phyloP scores from a whole-genome alignment of 2,888 invertebrate genomes.

The Abscondita cerata region DNA sequence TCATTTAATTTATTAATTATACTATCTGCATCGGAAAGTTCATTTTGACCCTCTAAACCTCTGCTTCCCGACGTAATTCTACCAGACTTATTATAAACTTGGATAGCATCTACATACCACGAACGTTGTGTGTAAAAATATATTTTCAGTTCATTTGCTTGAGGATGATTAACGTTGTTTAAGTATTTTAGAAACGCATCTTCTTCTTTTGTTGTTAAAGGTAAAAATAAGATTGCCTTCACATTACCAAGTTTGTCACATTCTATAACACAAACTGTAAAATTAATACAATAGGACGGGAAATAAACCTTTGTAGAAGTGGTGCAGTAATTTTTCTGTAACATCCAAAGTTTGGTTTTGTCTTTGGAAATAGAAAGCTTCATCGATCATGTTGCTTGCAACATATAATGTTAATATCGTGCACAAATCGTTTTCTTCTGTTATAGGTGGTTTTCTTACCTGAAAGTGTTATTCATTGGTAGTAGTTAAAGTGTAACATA shows the following conservation, averaged over 20 bases:
- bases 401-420: constrained; percentile 68
- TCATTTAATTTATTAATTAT: neutral
- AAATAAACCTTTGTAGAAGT: constrained; percentile 68
- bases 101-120: constrained; percentile 66
- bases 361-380: constrained; percentile 71
- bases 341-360: constrained; percentile 61
- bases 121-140: constrained; percentile 73
- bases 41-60: constrained; percentile 44
- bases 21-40: neutral
- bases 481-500: too few species aligned
- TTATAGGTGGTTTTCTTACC: constrained; percentile 55
- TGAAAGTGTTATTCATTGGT: too few species aligned
- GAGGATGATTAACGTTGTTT: constrained; percentile 61
- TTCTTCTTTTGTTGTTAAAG: constrained; percentile 70
- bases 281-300: too few species aligned
- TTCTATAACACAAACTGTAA: constrained; percentile 58
- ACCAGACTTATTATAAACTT: constrained; percentile 39
- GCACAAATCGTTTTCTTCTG: constrained; percentile 59
- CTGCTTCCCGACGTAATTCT: constrained; percentile 37
- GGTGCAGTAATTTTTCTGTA: constrained; percentile 62
- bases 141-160: constrained; percentile 71
- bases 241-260: constrained; percentile 65
- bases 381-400: constrained; percentile 68
- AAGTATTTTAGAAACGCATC: constrained; percentile 71
- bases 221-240: constrained; percentile 67